Conservation (phyloP, 2,113 vertebrate species). For the Maccullochella peelii region DNA sequence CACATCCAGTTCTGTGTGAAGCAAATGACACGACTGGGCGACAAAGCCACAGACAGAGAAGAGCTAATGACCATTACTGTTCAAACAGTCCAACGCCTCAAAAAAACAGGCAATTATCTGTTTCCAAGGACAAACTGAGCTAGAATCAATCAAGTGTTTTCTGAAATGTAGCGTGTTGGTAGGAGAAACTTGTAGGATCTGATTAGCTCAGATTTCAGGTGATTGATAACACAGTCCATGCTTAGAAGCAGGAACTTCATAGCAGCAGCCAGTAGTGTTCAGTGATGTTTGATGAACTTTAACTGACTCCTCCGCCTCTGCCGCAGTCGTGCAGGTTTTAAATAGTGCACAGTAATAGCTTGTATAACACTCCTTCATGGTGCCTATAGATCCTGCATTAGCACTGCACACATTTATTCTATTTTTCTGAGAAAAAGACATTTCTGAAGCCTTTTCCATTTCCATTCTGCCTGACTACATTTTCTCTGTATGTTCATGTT, state of each 20-base stretch:
- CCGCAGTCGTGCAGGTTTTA: conserved; percentile 8
- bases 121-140: conserved; percentile 38
- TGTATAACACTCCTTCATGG: conserved; percentile 14
- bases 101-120: conserved; percentile 62
- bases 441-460: background rate
- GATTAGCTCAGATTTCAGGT: conserved; percentile 43
- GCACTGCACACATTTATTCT: conserved; percentile 1
- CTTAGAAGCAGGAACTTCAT: background rate
- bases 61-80: conserved; percentile 52
- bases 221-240: conserved; percentile 20
- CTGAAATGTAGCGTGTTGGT: conserved; percentile 23
- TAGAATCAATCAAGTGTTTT: conserved; percentile 47
- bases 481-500: background rate
- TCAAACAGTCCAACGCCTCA: conserved; percentile 42
- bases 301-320: conserved; percentile 14
- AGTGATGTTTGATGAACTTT: conserved; percentile 29
- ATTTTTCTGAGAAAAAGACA: background rate
- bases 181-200: conserved; percentile 18
- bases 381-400: conserved; percentile 19
- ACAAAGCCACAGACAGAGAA: conserved; percentile 33
- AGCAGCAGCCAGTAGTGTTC: background rate
- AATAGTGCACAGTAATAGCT: conserved; percentile 35
- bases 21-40: conserved; percentile 40
- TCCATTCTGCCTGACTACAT: background rate
- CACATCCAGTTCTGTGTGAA: conserved; percentile 37